Conservation (phyloP, 2,113 vertebrate genomes). For the Dasypus novemcinctus region DNA sequence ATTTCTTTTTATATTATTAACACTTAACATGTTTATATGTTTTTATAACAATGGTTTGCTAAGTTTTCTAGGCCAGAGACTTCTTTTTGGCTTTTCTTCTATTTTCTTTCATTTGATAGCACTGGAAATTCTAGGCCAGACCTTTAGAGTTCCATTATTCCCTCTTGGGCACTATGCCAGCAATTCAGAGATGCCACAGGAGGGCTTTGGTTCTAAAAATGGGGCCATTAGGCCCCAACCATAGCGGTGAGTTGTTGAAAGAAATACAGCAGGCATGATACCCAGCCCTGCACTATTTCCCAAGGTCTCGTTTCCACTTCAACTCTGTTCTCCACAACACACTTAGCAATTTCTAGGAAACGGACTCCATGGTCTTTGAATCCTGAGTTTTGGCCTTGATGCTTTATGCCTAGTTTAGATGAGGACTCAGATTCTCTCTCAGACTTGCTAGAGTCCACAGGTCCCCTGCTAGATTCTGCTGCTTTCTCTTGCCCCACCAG, state of each 20-base stretch:
- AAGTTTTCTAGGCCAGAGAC: not conserved
- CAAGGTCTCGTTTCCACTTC: not conserved
- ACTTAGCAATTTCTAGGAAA: not conserved
- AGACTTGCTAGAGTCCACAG: accelerated
- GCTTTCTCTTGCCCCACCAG: not conserved
- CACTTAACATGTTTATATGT: not conserved
- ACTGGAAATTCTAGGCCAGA: conserved; percentile 27
- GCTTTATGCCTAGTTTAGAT: not conserved
- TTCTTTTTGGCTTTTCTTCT: not conserved
- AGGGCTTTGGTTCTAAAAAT: not conserved
- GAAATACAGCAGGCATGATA: not conserved
- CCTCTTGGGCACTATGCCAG: not conserved
- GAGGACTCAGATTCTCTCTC: not conserved
- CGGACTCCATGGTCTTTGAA: not conserved
- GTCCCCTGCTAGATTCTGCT: not conserved
- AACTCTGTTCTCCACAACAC: not conserved
- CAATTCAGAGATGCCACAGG: not conserved
- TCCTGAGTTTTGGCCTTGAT: not conserved
- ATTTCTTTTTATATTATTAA: conserved; percentile 34
- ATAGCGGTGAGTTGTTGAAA: not conserved
- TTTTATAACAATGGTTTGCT: not conserved
- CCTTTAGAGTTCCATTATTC: not conserved
- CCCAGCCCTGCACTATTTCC: not conserved
- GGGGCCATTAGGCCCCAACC: not conserved
- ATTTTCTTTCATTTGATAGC: conserved; percentile 16